Base-by-base conservation (phyloP, 2,888 invertebrate genomes). In the Stenodema calcarata region DNA sequence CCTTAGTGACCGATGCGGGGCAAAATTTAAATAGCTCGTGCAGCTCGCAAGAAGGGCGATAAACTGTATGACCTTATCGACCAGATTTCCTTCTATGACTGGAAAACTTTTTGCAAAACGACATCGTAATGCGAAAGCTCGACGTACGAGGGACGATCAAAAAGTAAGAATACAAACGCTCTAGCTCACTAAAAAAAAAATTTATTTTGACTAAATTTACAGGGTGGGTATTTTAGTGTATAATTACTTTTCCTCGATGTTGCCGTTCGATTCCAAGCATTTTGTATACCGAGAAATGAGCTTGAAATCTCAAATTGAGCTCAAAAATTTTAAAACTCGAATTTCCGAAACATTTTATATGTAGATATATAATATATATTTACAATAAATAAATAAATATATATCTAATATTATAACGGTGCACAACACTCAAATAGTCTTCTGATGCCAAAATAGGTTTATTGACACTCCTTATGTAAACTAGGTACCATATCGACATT, bases 1-100 rank as follows among this genome's bases (percentile, higher is more conserved):
- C 69, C 90, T 87, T 73, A 89, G 90, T 87, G 89, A 90, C 76
- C 81, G 89, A 70, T 90, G 89, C 76, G 89, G 88, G 88, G 89
- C 87, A 88, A 82, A 84, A 81, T 16, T 88, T 35, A 35, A 2
- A 2, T 88, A 27, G 88, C 89, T 50, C 78, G 88, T 12, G 81
- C 76, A 79, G 87, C 88, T 7, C 80, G 88, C 54, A 87, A 82
- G 76, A 88, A 87, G 78, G 88, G 88, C 50, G 88, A 88, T 50
- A 88, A 88, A 47, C 89, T 87, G n/a, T 47, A 70, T 35, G 35
- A 35, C 35, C 4, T 35, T 35, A 35, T 35, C 35, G 35, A 35
- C 35, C 35, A 35, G 35, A 35, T 35, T 35, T 35, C 35, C 35
- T 35, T 35, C 35, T 47, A 47, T 12, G 47, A 47, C 47, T 47